Conservation (phyloP, 1,140 invertebrate genomes). For the Pissodes strobi region DNA sequence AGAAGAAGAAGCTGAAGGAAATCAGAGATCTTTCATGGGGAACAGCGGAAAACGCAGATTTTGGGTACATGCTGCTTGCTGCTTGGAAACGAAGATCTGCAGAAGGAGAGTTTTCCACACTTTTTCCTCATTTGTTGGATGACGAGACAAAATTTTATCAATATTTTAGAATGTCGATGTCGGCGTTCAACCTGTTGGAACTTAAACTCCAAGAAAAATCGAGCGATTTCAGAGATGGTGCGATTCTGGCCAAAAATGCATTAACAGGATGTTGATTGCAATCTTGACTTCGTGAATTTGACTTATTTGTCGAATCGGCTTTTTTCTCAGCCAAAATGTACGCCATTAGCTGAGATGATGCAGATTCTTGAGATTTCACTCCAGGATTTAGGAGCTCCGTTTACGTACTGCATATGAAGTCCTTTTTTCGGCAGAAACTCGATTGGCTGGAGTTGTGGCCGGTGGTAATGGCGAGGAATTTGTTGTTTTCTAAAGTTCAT, state of each 20-base stretch:
- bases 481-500: background rate
- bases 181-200: too few species aligned
- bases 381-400: too few species aligned
- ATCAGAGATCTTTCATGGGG: too few species aligned
- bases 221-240: conserved; percentile 28
- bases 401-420: background rate
- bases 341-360: conserved; percentile 32
- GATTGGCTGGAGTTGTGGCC: background rate
- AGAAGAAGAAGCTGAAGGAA: too few species aligned
- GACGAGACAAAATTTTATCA: too few species aligned
- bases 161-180: too few species aligned
- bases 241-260: conserved; percentile 27
- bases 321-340: too few species aligned
- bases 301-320: too few species aligned
- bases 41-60: too few species aligned
- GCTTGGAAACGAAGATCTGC: conserved; percentile 18
- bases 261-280: conserved; percentile 6
- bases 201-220: too few species aligned
- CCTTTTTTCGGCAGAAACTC: background rate
- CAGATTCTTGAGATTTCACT: conserved; percentile 18
- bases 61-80: too few species aligned
- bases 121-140: conserved; percentile 25
- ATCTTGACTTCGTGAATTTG: conserved; percentile 18
- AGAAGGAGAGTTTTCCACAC: conserved; percentile 20
- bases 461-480: background rate